Evolutionary conservation across 2,888 invertebrate species (phyloP), one percentile per base, ranked within the genome.

Genomic region (Myathropa florea): DNA sequence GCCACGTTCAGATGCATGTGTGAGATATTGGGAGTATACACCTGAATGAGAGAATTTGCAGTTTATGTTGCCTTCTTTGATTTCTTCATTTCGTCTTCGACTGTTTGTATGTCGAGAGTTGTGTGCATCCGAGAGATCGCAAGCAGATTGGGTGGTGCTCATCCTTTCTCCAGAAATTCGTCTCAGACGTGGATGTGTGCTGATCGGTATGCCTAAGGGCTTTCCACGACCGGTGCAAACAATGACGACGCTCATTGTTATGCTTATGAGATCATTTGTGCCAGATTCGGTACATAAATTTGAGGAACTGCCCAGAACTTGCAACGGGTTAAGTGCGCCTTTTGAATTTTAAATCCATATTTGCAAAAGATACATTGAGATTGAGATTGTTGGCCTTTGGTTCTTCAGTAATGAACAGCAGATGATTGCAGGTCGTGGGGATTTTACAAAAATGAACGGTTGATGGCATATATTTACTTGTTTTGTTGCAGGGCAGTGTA

Each of bases 1-100:
- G 57, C 18, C 65, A 65, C 75, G 57, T 65, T 12, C 33, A 14
- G 64, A 26, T 65, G 6, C 36, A 75, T 57, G 36, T 36, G 59
- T 59, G 21, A 21, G 57, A 33, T 65, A 75, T 39, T 57, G 7
- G 18, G 36, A n/a, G 18, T n/a, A 73, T 73, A 33, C 33, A 57
- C 24, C 12, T 26, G 24, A 57, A 24, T 14, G 9, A 23, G 21
- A 3, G 4, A n/a, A 39, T n/a, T 39, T 3, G 55, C 9, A 21
- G 12, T 21, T 23, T 24, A 12, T 18, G 23, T 3, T 23, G 6
- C 14, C 24, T 24, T 24, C 23, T 23, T 23, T 53, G 53, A 53
- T 53, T 53, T 53, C 53, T 53, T 53, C 53, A 53, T 53, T 23
- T 57, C 55, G 21, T 24, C 57, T 57, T 24, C 57, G 23, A 0